These are phyloP conservation scores for Pipistrellus kuhlii DNA, from an alignment of 2,797 vertebrate species.

Conservation along the genomic window DNA sequence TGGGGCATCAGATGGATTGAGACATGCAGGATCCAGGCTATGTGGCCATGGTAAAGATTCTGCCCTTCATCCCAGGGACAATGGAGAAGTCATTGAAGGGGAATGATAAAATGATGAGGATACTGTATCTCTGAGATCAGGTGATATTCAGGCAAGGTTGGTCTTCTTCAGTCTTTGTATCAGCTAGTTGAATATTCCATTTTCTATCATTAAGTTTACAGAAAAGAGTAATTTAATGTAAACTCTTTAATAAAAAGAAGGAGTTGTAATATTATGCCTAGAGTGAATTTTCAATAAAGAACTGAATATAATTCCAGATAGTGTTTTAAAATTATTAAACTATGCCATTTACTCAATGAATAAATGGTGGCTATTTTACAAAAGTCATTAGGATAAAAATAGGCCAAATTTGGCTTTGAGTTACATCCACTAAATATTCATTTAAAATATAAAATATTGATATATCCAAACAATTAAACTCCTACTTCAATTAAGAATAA, in stretches of 20 bases:
- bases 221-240: slow-evolving; percentile 9
- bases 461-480: slow-evolving; percentile 25
- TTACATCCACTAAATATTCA: neutral
- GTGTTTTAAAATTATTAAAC: slow-evolving; percentile 45
- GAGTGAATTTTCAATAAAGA: slow-evolving; percentile 7
- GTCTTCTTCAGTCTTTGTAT: neutral
- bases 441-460: slow-evolving; percentile 31
- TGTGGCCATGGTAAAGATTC: neutral
- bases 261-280: slow-evolving; percentile 2
- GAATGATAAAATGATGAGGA: neutral
- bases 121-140: neutral
- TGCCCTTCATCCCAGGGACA: neutral
- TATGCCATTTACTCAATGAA: neutral
- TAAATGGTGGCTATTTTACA: slow-evolving; percentile 37
- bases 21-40: no score
- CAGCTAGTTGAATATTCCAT: neutral
- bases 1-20: neutral
- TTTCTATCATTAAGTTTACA: slow-evolving; percentile 5
- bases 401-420: slow-evolving; percentile 38
- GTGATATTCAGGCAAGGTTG: neutral
- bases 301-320: slow-evolving; percentile 26
- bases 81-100: neutral
- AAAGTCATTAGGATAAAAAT: slow-evolving; percentile 40
- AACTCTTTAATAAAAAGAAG: neutral
- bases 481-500: neutral